Percentiles rank a stretch among this genome's conserved stretches.
Conservation (phyloP, 2,888 invertebrate genomes). For the Ecliptopera silaceata region DNA sequence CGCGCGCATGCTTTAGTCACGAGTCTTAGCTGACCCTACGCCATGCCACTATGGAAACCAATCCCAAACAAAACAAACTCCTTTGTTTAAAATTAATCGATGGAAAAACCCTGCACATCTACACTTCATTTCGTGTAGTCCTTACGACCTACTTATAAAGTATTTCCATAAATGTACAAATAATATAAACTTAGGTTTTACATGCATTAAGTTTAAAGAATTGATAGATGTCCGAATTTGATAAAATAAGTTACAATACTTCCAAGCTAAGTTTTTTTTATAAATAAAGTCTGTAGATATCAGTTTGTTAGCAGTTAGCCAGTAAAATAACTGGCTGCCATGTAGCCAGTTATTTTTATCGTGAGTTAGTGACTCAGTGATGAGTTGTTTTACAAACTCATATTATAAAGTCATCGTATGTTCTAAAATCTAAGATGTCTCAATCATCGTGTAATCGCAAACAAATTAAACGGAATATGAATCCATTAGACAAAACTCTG, state of each 20-base stretch:
- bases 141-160: too few species aligned
- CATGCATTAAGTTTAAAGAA: too few species aligned
- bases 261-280: too few species aligned
- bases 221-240: too few species aligned
- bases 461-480: slow-evolving; percentile 57
- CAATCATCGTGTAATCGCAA: slow-evolving; percentile 56
- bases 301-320: too few species aligned
- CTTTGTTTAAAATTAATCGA: slow-evolving; percentile 22
- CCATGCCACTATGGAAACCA: slow-evolving; percentile 28
- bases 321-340: too few species aligned
- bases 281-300: too few species aligned
- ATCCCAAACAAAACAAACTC: slow-evolving; percentile 24
- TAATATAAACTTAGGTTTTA: too few species aligned
- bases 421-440: slow-evolving; percentile 61
- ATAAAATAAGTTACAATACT: too few species aligned
- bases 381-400: too few species aligned
- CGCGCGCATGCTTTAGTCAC: slow-evolving; percentile 69
- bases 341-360: background rate
- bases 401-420: slow-evolving; percentile 47
- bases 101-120: background rate
- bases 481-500: slow-evolving; percentile 57
- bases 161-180: too few species aligned
- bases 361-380: background rate
- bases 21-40: slow-evolving; percentile 74
- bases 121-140: too few species aligned